Evolutionary conservation across 2,113 vertebrate genomes (phyloP).

Genomic region (Pungitius pungitius): DNA sequence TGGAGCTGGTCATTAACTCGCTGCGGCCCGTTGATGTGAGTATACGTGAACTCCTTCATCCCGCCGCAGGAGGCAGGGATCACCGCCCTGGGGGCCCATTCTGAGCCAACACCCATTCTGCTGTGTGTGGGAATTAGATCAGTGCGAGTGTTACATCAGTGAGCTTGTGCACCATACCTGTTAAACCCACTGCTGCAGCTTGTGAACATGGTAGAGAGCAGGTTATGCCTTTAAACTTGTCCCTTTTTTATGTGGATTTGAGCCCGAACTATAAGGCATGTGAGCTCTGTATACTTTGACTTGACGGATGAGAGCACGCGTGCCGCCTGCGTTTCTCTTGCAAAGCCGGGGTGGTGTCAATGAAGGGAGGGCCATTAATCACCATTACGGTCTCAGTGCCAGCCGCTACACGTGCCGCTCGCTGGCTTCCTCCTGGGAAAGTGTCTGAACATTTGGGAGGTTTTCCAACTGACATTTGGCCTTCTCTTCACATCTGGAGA

Average conservation of each 20-base stretch:
- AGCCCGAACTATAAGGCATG: background rate
- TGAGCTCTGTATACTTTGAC: too few relatives aligned
- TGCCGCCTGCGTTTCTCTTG: too few relatives aligned
- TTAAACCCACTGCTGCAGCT: background rate
- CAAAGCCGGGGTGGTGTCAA: too few relatives aligned
- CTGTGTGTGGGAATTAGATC: conserved; percentile 32
- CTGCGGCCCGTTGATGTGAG: conserved; percentile 73
- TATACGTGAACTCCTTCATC: too few relatives aligned
- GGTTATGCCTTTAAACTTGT: background rate
- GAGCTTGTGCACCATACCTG: too few relatives aligned
- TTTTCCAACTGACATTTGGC: background rate
- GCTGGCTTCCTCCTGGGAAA: background rate
- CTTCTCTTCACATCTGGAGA: background rate
- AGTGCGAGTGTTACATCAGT: too few relatives aligned
- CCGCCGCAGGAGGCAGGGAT: conserved; percentile 21
- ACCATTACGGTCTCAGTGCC: background rate
- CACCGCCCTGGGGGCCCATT: too few relatives aligned
- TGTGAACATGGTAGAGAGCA: background rate
- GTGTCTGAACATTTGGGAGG: background rate
- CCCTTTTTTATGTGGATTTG: background rate
- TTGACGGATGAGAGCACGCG: too few relatives aligned
- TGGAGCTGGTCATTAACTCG: conserved; percentile 72
- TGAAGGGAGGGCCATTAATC: background rate
- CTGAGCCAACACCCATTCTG: background rate
- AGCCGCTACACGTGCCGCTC: background rate